Conservation (phyloP, 2,113 vertebrate species). For the Dunckerocampus dactyliophorus region DNA sequence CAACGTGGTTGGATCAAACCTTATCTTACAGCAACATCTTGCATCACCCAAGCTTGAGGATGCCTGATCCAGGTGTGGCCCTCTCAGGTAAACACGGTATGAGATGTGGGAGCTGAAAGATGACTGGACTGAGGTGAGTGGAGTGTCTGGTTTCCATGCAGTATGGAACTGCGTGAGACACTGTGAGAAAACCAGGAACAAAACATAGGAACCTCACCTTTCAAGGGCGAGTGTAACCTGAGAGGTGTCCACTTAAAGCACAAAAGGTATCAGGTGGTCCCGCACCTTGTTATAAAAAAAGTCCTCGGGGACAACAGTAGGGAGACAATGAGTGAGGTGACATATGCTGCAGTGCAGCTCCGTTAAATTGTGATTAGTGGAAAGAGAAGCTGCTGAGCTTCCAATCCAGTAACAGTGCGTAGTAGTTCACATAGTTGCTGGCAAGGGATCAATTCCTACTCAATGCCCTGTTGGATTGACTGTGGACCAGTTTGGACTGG, state of each 20-base stretch:
- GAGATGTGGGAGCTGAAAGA: conserved; percentile 47
- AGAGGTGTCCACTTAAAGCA: conserved; percentile 52
- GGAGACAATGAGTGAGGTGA: conserved; percentile 31
- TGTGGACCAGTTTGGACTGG: too few species aligned
- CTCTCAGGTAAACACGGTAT: conserved; percentile 27
- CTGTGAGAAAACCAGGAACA: conserved; percentile 53
- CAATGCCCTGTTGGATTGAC: too few species aligned
- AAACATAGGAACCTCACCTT: conserved; percentile 34
- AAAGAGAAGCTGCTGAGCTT: neutral
- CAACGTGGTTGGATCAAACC: too few species aligned
- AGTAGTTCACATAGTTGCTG: too few species aligned
- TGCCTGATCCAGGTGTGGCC: conserved; percentile 19
- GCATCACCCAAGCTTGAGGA: neutral
- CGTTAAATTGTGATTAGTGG: conserved; percentile 22
- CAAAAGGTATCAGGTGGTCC: conserved; percentile 50
- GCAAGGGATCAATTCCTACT: too few species aligned
- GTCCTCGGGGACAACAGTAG: conserved; percentile 37
- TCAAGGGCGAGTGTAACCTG: conserved; percentile 38
- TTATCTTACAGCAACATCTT: too few species aligned
- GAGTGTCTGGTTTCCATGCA: conserved; percentile 43
- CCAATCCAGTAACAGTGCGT: too few species aligned
- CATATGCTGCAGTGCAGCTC: conserved; percentile 30
- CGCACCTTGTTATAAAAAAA: conserved; percentile 43
- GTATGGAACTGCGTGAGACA: conserved; percentile 25
- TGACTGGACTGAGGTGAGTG: conserved; percentile 31